These are phyloP conservation scores for Schizotus pectinicornis DNA, from an alignment of 2,888 invertebrate genomes.

Conservation along the genomic window DNA sequence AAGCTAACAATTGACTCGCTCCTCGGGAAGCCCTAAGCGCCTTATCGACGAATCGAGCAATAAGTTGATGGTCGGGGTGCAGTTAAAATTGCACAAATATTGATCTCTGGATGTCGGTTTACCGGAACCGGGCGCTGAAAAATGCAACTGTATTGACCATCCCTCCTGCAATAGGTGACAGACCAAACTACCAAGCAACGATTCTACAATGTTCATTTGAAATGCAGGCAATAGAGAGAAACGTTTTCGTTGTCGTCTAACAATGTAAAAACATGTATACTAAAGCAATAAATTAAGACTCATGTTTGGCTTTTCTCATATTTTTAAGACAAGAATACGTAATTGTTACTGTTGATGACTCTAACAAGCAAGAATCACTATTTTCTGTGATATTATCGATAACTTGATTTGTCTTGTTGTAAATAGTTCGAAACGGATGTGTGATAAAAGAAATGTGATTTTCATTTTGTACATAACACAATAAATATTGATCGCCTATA, in stretches of 20 bases:
- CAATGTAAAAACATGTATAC: slow-evolving; percentile 6
- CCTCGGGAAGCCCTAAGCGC: too few species aligned
- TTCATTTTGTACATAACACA: slow-evolving; percentile 29
- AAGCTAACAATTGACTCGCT: too few species aligned
- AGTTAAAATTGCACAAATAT: too few species aligned
- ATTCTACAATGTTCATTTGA: too few species aligned
- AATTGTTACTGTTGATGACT: slow-evolving; percentile 5
- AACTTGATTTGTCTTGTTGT: slow-evolving; percentile 15
- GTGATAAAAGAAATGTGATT: slow-evolving; percentile 29
- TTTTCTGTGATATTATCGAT: slow-evolving; percentile 30
- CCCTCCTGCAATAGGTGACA: too few species aligned
- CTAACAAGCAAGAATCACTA: slow-evolving; percentile 20
- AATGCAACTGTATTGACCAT: not conserved
- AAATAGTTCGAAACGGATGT: slow-evolving; percentile 27
- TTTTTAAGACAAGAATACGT: slow-evolving; percentile 22
- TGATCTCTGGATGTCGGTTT: not conserved
- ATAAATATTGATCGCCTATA: slow-evolving; percentile 19
- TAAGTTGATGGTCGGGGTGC: too few species aligned
- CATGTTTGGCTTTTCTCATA: slow-evolving; percentile 18
- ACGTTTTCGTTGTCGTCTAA: too few species aligned
- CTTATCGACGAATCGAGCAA: too few species aligned
- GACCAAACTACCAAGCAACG: too few species aligned
- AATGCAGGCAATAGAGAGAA: too few species aligned
- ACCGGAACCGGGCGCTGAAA: not conserved
- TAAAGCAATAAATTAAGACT: slow-evolving; percentile 47